Conservation (phyloP, 2,888 invertebrate species). For the Alentia gelatinosa region DNA sequence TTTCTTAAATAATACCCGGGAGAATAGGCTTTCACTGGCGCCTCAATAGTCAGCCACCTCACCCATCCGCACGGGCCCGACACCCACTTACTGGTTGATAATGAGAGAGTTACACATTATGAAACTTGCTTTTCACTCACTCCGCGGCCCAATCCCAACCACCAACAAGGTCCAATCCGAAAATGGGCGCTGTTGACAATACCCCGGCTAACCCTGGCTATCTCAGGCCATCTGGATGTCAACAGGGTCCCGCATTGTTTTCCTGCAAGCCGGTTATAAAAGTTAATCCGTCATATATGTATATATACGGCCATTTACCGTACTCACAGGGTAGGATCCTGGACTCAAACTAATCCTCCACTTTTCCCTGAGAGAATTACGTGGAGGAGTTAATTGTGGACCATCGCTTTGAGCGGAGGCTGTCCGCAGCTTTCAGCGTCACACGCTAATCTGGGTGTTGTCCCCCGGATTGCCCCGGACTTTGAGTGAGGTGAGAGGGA, state of each 20-base stretch:
- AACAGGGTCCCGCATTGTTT: not conserved
- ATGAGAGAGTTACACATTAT: not conserved
- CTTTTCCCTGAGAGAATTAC: not conserved
- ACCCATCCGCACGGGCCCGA: not conserved
- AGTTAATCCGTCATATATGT: not conserved
- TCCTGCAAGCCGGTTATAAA: not conserved
- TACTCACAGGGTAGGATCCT: not conserved
- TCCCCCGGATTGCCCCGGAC: too few species aligned
- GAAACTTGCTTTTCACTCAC: not conserved
- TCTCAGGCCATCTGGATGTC: not conserved
- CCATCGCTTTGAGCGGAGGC: not conserved
- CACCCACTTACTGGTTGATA: not conserved
- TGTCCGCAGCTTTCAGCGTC: not conserved
- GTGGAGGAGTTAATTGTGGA: not conserved
- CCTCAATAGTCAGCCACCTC: not conserved
- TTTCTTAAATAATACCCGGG: not conserved
- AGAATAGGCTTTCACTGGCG: not conserved
- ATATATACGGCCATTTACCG: not conserved
- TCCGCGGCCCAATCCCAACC: not conserved
- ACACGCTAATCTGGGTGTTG: too few species aligned
- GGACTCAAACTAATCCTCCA: not conserved
- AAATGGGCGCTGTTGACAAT: not conserved
- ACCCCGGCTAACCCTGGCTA: not conserved
- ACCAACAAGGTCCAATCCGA: not conserved
- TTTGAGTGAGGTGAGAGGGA: too few species aligned